Percentiles rank a stretch among this genome's conserved stretches.
Conservation (phyloP, 2,113 vertebrate genomes). For the Rattus norvegicus region DNA sequence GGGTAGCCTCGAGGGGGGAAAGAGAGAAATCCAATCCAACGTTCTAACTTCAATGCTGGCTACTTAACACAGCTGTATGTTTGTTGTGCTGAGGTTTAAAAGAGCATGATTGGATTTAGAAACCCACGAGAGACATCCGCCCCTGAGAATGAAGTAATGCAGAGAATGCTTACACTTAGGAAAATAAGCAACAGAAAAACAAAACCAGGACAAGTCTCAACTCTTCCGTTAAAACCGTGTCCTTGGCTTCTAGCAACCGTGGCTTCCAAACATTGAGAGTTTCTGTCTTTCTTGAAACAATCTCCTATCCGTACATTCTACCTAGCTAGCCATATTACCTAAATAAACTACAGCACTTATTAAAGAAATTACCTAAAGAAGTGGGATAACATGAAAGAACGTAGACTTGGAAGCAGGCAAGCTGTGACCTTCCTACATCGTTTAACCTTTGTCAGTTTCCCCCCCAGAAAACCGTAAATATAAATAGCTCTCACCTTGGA, state of each 20-base stretch:
- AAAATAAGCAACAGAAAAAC: constrained; percentile 54
- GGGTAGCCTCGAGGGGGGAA: neutral
- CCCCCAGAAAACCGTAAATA: neutral
- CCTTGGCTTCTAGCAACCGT: constrained; percentile 19
- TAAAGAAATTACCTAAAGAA: constrained; percentile 20
- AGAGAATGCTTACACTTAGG: constrained; percentile 55
- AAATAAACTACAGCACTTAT: constrained; percentile 12
- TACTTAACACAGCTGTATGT: neutral
- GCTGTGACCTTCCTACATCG: constrained; percentile 9
- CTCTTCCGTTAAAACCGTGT: constrained; percentile 33
- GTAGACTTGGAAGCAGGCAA: neutral
- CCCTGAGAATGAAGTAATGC: constrained; percentile 4
- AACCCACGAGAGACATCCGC: neutral
- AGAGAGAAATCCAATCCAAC: neutral
- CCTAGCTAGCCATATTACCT: neutral
- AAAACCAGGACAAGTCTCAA: constrained; percentile 45
- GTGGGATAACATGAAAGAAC: neutral
- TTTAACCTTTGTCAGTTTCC: neutral
- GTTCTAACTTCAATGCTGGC: neutral
- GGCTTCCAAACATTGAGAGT: constrained; percentile 25
- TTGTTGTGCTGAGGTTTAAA: constrained; percentile 30
- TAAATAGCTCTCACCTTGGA: neutral
- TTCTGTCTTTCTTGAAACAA: neutral
- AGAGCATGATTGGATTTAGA: neutral
- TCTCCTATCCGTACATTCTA: neutral